A percentile compares a stretch with the other conserved stretches of the same genome.
Conservation (phyloP, 2,888 invertebrate genomes). For the Ophioninae sp. region DNA sequence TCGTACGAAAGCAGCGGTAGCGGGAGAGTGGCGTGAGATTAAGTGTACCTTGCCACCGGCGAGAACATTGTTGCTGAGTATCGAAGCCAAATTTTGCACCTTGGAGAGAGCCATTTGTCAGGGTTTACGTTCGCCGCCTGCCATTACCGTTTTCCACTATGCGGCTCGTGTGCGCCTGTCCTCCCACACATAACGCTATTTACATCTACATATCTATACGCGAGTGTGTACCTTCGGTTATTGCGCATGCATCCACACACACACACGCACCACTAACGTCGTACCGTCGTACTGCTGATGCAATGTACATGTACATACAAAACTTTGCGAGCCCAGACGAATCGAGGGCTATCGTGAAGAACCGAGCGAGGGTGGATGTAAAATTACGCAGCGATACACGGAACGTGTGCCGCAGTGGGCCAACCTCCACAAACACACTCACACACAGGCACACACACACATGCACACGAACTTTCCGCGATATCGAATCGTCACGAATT, state of each 20-base stretch:
- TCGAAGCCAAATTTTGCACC: conserved; percentile 76
- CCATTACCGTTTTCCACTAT: conserved; percentile 71
- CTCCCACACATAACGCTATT: conserved; percentile 45
- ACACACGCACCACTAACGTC: conserved; percentile 3
- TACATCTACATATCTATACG: conserved; percentile 21
- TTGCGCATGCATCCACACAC: not conserved
- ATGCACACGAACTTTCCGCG: too few relatives aligned
- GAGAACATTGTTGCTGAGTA: conserved; percentile 77
- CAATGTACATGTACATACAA: conserved; percentile 8
- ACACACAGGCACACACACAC: too few relatives aligned
- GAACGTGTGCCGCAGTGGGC: conserved; percentile 12
- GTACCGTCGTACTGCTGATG: conserved; percentile 29
- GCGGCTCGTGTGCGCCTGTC: conserved; percentile 63
- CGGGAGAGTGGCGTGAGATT: not conserved
- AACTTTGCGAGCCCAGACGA: not conserved
- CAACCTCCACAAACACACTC: not conserved
- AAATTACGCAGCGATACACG: not conserved
- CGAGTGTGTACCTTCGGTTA: not conserved
- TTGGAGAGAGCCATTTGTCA: conserved; percentile 77
- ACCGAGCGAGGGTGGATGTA: conserved; percentile 8
- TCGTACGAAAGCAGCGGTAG: not conserved
- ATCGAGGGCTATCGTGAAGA: conserved; percentile 23
- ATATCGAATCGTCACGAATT: not conserved
- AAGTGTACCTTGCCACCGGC: conserved; percentile 73
- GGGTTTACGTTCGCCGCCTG: conserved; percentile 70